Evolutionary conservation across 2,797 vertebrate genomes (phyloP).

Genomic region (Molothrus ater): DNA sequence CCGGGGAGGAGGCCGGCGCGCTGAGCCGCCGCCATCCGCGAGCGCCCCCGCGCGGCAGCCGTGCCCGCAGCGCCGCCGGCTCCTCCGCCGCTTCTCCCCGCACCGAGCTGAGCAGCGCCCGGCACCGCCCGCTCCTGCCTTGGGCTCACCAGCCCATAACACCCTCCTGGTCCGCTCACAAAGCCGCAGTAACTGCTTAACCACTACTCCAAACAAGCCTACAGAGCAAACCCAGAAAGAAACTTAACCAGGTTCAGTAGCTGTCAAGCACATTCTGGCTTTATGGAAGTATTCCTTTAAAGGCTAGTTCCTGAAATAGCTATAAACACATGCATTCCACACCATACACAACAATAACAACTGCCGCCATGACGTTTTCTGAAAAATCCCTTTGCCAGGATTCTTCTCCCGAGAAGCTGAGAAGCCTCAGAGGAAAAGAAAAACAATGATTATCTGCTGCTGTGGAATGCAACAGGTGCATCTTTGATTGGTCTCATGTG

Average conservation of each 20-base stretch:
- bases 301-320: neutral
- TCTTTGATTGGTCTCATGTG: no score
- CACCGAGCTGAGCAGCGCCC: neutral
- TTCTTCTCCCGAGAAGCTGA: no score
- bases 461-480: no score
- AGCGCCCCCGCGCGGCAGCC: neutral
- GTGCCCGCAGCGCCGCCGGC: neutral
- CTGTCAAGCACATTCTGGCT: accelerated
- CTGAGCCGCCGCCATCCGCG: neutral
- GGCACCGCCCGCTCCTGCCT: no score
- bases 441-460: no score
- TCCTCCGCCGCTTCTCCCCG: neutral
- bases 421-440: no score
- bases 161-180: no score
- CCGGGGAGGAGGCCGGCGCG: neutral
- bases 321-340: neutral
- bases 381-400: no score
- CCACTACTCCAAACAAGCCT: no score
- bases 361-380: no score
- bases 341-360: neutral
- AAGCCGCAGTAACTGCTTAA: accelerated
- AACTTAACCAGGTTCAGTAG: accelerated
- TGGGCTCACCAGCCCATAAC: accelerated
- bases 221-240: accelerated
- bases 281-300: neutral